These are phyloP conservation scores for Clarias macrocephalus DNA, from an alignment of 2,113 vertebrate genomes.

Conservation along the genomic window DNA sequence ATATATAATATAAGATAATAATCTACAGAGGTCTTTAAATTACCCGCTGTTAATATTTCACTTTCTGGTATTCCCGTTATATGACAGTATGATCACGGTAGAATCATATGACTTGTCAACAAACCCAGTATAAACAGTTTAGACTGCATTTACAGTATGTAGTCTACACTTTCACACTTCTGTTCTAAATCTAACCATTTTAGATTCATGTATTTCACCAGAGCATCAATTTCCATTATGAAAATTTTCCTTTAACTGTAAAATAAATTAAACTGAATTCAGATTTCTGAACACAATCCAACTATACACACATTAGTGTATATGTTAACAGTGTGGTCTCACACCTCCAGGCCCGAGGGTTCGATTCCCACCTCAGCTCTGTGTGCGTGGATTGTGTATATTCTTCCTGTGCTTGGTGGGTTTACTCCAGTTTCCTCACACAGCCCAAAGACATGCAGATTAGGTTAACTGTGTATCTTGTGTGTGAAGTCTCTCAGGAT, in stretches of 20 bases:
- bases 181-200: neutral
- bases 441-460: no score
- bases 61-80: neutral
- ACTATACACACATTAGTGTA: neutral
- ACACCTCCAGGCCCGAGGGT: no score
- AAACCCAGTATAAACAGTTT: neutral
- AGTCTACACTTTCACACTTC: neutral
- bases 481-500: no score
- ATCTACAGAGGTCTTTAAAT: neutral
- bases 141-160: neutral
- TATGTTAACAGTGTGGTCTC: no score
- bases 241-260: neutral
- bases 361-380: no score
- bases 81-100: neutral
- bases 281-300: neutral
- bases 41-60: neutral
- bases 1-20: neutral
- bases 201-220: neutral
- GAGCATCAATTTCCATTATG: neutral
- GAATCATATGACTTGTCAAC: neutral
- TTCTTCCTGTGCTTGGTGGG: no score
- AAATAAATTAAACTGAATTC: neutral
- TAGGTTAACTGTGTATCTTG: no score
- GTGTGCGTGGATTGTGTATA: no score
- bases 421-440: no score